phyloP scores from a whole-genome alignment of 2,888 invertebrate species.

The Ormyrus pomaceus region DNA sequence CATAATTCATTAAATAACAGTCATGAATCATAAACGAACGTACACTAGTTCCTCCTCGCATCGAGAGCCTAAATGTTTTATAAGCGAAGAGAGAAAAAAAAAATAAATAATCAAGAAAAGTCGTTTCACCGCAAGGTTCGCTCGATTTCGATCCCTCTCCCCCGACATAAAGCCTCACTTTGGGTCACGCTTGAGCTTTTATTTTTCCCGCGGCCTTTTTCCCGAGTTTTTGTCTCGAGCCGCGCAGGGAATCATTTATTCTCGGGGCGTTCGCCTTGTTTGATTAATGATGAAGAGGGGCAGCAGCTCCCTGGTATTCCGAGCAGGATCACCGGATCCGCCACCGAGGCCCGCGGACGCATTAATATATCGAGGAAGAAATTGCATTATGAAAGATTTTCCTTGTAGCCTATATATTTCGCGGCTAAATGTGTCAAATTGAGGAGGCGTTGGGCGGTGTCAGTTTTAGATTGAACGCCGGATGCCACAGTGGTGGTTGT shows the following conservation, averaged over 20 bases:
- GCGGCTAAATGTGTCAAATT: conserved; percentile 11
- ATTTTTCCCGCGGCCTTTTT: neutral
- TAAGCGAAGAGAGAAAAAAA: neutral
- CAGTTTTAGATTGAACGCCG: too few relatives aligned
- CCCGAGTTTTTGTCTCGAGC: conserved; percentile 3
- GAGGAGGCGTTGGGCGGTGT: neutral
- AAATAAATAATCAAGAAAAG: conserved; percentile 6
- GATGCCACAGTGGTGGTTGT: too few relatives aligned
- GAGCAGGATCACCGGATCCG: conserved; percentile 2
- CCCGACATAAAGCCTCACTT: too few relatives aligned
- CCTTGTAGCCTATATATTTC: neutral
- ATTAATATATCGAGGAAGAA: conserved; percentile 29
- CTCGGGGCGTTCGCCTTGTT: neutral
- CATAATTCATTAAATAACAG: too few relatives aligned
- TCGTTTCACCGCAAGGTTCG: conserved; percentile 3
- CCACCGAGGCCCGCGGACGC: neutral
- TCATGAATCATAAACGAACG: too few relatives aligned
- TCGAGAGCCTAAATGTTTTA: too few relatives aligned
- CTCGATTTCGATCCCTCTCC: neutral
- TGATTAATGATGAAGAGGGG: conserved; percentile 38
- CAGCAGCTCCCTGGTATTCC: neutral
- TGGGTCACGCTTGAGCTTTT: neutral
- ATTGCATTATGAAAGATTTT: conserved; percentile 40
- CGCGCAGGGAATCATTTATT: conserved; percentile 32
- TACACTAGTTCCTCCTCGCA: too few relatives aligned